Percentiles rank a stretch among this genome's conserved stretches.
Evolutionary conservation across 2,797 vertebrate genomes (phyloP).

Genomic region (Perodicticus potto): DNA sequence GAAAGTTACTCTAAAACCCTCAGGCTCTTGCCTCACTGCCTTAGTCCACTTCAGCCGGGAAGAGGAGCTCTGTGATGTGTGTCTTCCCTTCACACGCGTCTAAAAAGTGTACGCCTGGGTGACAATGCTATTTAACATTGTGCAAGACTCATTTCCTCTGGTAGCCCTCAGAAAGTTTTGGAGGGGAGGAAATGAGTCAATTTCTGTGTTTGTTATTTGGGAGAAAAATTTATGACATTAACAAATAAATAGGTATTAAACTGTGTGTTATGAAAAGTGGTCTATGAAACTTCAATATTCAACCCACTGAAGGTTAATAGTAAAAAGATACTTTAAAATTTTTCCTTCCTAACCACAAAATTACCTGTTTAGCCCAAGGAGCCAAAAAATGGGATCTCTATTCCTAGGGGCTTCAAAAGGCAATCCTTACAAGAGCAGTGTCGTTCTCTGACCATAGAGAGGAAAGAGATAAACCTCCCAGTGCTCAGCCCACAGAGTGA

Average conservation of each 20-base stretch:
- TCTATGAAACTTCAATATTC: rapidly evolving
- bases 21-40: no score
- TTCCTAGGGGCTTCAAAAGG: not conserved
- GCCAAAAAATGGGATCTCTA: not conserved
- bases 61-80: rapidly evolving
- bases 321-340: not conserved
- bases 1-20: not conserved
- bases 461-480: not conserved
- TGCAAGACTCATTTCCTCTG: no score
- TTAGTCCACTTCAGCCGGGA: not conserved
- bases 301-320: not conserved
- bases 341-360: not conserved
- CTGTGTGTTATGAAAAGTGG: not conserved
- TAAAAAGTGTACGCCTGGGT: rapidly evolving
- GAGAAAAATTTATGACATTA: not conserved
- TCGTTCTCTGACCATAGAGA: rapidly evolving
- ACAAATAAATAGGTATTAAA: not conserved
- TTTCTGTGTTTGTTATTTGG: not conserved
- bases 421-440: not conserved
- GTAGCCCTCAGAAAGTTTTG: not conserved
- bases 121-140: not conserved
- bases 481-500: rapidly evolving
- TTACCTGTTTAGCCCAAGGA: not conserved
- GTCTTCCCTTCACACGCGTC: rapidly evolving
- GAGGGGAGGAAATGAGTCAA: not conserved